phyloP scores from a whole-genome alignment of 2,888 invertebrate genomes.

The Parapristionchus giblindavisi region DNA sequence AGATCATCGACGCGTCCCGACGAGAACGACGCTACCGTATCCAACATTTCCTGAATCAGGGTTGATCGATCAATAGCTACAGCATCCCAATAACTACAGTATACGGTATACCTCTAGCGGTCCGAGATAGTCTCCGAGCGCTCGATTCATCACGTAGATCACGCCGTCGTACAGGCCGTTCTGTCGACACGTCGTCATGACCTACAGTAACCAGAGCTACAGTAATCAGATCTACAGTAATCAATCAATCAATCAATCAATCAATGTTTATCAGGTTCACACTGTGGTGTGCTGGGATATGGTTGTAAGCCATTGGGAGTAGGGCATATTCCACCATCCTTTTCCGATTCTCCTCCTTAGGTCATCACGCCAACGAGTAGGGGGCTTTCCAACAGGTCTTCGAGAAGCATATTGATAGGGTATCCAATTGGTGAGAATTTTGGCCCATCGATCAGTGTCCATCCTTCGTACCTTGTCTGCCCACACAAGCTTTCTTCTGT shows the following conservation, averaged over 20 bases:
- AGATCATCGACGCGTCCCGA: constrained; percentile 50
- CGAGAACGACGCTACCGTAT: constrained; percentile 51
- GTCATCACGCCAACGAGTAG: too few relatives aligned
- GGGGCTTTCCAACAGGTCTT: too few relatives aligned
- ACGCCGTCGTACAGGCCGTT: constrained; percentile 79
- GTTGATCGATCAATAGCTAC: constrained; percentile 17
- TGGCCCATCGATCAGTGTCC: too few relatives aligned
- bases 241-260: background rate
- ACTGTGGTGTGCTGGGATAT: too few relatives aligned
- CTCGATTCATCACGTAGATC: constrained; percentile 82
- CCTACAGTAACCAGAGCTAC: constrained; percentile 63
- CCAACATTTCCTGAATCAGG: constrained; percentile 65
- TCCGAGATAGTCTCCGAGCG: constrained; percentile 80
- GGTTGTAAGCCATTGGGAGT: too few relatives aligned
- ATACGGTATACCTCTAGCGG: constrained; percentile 76
- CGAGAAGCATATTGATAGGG: too few relatives aligned
- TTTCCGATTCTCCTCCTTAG: too few relatives aligned
- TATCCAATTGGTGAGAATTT: too few relatives aligned
- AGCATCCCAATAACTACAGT: background rate
- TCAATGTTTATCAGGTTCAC: too few relatives aligned
- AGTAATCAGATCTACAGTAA: background rate
- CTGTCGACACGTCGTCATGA: constrained; percentile 76
- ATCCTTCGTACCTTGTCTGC: too few relatives aligned
- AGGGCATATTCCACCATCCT: too few relatives aligned
- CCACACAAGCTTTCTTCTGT: too few relatives aligned